Evolutionary conservation across 2,888 invertebrate species (phyloP).

Genomic region (Drosophila ustulata): DNA sequence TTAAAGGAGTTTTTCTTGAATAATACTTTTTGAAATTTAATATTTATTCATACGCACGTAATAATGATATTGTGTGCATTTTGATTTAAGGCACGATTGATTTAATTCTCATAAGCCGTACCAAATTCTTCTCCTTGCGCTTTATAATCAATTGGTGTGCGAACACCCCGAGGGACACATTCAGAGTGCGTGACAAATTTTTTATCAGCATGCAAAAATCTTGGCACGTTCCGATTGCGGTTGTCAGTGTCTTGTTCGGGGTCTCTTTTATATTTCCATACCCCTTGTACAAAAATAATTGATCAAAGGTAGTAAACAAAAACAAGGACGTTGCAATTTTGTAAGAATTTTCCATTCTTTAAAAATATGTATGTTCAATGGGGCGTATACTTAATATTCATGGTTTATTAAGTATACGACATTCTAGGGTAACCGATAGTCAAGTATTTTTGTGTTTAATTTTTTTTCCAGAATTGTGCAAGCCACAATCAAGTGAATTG

Average conservation of each 20-base stretch:
- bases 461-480: not conserved
- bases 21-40: not conserved
- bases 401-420: not conserved
- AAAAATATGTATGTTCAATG: not conserved
- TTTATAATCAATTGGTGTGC: slow-evolving; percentile 54
- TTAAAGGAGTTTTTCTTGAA: not conserved
- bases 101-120: slow-evolving; percentile 12
- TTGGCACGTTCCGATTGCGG: slow-evolving; percentile 36
- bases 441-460: not conserved
- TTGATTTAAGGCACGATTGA: not conserved
- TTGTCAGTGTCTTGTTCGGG: slow-evolving; percentile 4
- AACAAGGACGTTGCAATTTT: not conserved
- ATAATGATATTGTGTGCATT: not conserved
- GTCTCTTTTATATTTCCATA: slow-evolving; percentile 5
- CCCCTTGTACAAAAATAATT: not conserved
- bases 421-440: not conserved
- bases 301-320: not conserved
- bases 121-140: slow-evolving; percentile 23
- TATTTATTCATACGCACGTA: not conserved
- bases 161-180: slow-evolving; percentile 34
- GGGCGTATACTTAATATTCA: not conserved
- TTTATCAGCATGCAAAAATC: slow-evolving; percentile 39
- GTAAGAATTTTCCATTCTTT: too few relatives aligned
- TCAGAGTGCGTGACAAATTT: slow-evolving; percentile 56
- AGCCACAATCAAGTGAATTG: slow-evolving; percentile 44